Evolutionary conservation across 2,888 invertebrate genomes (phyloP).

Genomic region (Chromoteleia sp.): DNA sequence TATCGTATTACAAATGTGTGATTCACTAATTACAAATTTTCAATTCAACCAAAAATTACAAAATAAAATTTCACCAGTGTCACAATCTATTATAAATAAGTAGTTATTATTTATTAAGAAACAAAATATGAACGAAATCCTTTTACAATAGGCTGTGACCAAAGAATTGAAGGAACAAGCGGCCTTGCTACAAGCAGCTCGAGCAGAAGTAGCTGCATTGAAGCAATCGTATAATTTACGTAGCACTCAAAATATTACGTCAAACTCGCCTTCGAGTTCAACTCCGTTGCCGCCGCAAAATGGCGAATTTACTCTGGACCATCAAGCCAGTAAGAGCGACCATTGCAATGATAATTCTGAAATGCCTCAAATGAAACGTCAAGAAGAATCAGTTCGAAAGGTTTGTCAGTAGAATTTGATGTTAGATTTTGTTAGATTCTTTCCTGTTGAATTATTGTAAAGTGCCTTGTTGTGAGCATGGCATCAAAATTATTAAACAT

Average conservation of each 20-base stretch:
- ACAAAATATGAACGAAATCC: too few species aligned
- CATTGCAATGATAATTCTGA: conserved; percentile 81
- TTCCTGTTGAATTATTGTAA: conserved; percentile 26
- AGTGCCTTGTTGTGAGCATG: conserved; percentile 25
- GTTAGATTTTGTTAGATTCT: conserved; percentile 12
- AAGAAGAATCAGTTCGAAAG: conserved; percentile 88
- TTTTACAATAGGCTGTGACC: conserved; percentile 77
- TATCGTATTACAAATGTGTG: too few species aligned
- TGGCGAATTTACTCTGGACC: conserved; percentile 59
- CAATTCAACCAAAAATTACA: too few species aligned
- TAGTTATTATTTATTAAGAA: too few species aligned
- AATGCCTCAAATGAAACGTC: conserved; percentile 86
- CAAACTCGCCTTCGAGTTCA: conserved; percentile 69
- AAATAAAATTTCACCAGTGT: too few species aligned
- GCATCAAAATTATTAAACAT: neutral
- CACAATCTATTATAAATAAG: too few species aligned
- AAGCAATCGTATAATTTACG: conserved; percentile 76
- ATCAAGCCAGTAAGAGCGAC: conserved; percentile 77
- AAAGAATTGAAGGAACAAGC: conserved; percentile 81
- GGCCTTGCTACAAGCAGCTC: conserved; percentile 77
- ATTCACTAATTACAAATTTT: too few species aligned
- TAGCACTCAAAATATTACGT: conserved; percentile 56
- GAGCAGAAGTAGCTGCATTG: conserved; percentile 80
- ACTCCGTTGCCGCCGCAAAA: conserved; percentile 74
- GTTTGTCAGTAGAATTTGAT: conserved; percentile 74